These are phyloP conservation scores for Pelusios castaneus DNA, from an alignment of 2,113 vertebrate species.

Conservation along the genomic window DNA sequence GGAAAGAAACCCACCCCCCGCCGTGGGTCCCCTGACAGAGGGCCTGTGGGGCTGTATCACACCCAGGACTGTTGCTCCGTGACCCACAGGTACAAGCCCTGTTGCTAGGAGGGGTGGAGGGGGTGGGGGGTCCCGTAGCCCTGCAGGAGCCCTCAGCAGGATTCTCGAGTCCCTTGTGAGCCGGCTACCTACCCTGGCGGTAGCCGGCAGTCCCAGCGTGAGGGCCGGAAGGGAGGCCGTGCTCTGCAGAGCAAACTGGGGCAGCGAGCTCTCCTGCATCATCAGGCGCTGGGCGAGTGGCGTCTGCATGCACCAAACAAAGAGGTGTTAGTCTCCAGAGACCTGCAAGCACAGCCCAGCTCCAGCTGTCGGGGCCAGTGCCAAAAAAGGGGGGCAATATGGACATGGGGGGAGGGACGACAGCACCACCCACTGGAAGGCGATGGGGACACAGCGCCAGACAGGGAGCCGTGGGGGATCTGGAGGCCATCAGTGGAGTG, in stretches of 20 bases:
- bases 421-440: neutral
- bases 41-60: neutral
- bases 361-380: neutral
- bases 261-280: slow-evolving; percentile 83
- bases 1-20: slow-evolving; percentile 5
- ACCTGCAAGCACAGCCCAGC: neutral
- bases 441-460: fast-evolving
- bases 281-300: slow-evolving; percentile 81
- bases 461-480: slow-evolving; percentile 16
- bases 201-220: slow-evolving; percentile 85
- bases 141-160: fast-evolving
- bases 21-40: neutral
- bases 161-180: neutral
- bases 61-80: neutral
- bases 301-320: slow-evolving; percentile 58
- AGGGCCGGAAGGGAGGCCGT: slow-evolving; percentile 82
- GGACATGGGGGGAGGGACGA: neutral
- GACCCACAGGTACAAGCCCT: too few relatives aligned
- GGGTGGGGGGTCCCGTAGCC: neutral
- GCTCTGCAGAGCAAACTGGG: slow-evolving; percentile 87
- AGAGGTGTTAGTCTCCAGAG: neutral
- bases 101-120: neutral
- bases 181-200: slow-evolving; percentile 82
- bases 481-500: neutral
- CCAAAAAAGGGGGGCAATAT: neutral